Conservation (phyloP, 2,113 vertebrate species). For the Xiphophorus maculatus region DNA sequence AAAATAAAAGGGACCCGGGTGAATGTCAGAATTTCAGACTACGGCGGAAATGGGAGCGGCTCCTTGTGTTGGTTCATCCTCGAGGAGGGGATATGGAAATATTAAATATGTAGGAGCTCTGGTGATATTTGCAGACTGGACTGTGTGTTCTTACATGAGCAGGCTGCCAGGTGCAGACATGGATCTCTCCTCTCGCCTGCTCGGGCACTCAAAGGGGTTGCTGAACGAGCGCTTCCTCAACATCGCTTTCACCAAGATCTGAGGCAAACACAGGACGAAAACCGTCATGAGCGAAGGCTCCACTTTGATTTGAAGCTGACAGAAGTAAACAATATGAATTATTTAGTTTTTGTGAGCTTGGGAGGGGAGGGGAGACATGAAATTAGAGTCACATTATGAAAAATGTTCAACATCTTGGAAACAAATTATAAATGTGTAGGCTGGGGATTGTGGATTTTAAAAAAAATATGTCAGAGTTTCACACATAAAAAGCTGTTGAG, state of each 20-base stretch:
- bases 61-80: neutral
- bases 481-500: too few relatives aligned
- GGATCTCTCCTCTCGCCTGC: slow-evolving; percentile 89
- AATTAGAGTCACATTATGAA: neutral
- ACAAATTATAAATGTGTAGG: neutral
- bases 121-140: neutral
- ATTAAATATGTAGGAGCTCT: neutral
- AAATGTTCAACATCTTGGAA: neutral
- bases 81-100: neutral
- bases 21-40: slow-evolving; percentile 21
- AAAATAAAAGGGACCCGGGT: slow-evolving; percentile 34
- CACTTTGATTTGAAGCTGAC: neutral
- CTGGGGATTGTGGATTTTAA: neutral
- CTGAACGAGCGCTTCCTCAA: slow-evolving; percentile 96
- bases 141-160: slow-evolving; percentile 84
- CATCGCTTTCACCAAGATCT: slow-evolving; percentile 99
- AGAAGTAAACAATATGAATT: neutral
- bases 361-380: neutral
- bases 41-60: neutral
- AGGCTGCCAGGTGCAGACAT: slow-evolving; percentile 94
- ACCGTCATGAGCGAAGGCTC: neutral
- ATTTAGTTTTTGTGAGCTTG: neutral
- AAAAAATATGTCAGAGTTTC: too few relatives aligned
- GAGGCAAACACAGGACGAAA: slow-evolving; percentile 22
- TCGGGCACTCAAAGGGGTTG: slow-evolving; percentile 91